Evolutionary conservation across 2,888 invertebrate genomes (phyloP), one percentile per base, ranked within the genome.

Genomic region (Fissipunctia ypsillon): DNA sequence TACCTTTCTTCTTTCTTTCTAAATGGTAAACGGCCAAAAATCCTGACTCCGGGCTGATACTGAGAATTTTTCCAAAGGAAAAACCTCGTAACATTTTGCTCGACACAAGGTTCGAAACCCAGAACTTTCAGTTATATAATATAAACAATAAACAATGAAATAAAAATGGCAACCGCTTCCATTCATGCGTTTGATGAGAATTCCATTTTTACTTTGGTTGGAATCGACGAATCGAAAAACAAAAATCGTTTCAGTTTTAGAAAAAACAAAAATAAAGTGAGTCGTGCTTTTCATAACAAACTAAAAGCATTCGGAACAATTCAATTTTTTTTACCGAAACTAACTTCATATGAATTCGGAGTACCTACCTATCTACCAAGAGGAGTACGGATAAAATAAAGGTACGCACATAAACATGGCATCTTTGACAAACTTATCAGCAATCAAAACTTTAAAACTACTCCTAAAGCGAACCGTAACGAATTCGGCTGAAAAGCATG

Each of bases 401-500:
- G 7, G 12, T 16, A 56, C n/a, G n/a, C n/a, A n/a, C 3, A 16
- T 38, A 50, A 50, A 19, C 4, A 22, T 28, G n/a, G 1, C 19
- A 28, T 22, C 5, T 28, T 41, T 19, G 14, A 19, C 14, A 50
- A 3, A 0, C 38, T 22, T 16, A 38, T 60, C 59, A 52, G 28
- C 9, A 63, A 63, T 14, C 19, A 50, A 35, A 57, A 45, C 19
- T 43, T 45, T 41, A 16, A 31, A 73, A 31, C n/a, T 25, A 73
- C 57, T 74, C 19, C 31, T 45, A 54, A 16, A 52, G 9, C 19
- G 14, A 50, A 31, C 38, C 22, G 16, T 9, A 10, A 12, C 19
- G 5, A 31, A 64, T 43, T 61, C 43, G 10, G 10, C 35, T 56
- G 16, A 68, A 67, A 83, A 52, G 19, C 2, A 22, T 48, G 5